Evolutionary conservation across 1,140 invertebrate genomes (phyloP).

Genomic region (Eumeta japonica): DNA sequence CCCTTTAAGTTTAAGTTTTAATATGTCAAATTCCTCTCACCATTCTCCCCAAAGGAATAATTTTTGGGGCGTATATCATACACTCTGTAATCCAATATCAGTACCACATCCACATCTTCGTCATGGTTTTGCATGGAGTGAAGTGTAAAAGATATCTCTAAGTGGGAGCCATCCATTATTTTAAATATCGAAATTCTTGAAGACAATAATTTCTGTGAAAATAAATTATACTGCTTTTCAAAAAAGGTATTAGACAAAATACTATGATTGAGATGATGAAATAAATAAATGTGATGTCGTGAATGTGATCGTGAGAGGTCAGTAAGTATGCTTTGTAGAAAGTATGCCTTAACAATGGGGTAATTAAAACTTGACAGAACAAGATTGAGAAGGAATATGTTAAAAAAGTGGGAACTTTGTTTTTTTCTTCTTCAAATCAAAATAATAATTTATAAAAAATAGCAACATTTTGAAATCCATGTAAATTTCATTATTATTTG

Average conservation of each 20-base stretch:
- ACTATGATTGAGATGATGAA: background rate
- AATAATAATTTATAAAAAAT: no score
- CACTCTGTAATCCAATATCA: constrained; percentile 32
- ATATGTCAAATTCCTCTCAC: background rate
- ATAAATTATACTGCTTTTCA: constrained; percentile 1
- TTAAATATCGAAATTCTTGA: constrained; percentile 36
- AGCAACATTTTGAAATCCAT: no score
- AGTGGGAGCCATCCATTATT: constrained; percentile 32
- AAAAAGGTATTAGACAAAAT: background rate
- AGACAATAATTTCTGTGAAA: constrained; percentile 29
- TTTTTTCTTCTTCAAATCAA: no score
- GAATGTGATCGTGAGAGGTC: no score
- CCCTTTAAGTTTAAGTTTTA: no score
- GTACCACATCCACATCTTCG: constrained; percentile 24
- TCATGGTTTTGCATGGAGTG: constrained; percentile 19
- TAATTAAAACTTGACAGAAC: no score
- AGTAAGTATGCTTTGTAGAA: no score
- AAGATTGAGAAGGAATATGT: no score
- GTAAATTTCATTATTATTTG: no score
- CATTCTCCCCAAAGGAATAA: constrained; percentile 21
- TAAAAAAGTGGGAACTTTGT: no score
- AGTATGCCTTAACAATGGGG: no score
- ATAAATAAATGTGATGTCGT: background rate
- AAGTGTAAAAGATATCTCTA: constrained; percentile 32
- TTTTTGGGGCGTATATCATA: constrained; percentile 40